Percentiles rank a stretch among this genome's conserved stretches.
phyloP scores from a whole-genome alignment of 2,113 vertebrate species.

The Cheirogaleus medius region DNA sequence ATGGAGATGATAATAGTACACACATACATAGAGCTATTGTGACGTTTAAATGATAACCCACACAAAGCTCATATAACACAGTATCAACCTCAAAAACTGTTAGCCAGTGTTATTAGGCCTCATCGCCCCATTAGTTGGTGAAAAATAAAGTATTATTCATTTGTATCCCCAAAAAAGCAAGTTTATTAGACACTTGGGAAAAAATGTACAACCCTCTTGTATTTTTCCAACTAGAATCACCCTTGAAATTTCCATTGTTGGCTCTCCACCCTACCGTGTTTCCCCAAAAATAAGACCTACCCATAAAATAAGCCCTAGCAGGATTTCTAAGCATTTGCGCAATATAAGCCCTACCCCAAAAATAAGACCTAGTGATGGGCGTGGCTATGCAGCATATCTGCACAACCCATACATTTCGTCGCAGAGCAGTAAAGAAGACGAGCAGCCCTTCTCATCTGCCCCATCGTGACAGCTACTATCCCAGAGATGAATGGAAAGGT shows the following conservation, averaged over 20 bases:
- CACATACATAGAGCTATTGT: not conserved
- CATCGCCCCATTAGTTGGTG: not conserved
- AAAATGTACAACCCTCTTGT: not conserved
- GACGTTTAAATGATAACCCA: not conserved
- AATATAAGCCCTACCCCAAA: too few relatives aligned
- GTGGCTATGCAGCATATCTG: too few relatives aligned
- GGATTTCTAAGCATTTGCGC: too few relatives aligned
- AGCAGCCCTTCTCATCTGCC: too few relatives aligned
- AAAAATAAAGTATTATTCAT: not conserved
- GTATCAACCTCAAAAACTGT: not conserved
- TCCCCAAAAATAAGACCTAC: too few relatives aligned
- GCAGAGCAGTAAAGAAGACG: too few relatives aligned
- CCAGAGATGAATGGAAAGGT: too few relatives aligned
- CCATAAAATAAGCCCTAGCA: too few relatives aligned
- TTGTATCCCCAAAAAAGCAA: slow-evolving; percentile 6
- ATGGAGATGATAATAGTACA: not conserved
- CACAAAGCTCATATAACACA: not conserved
- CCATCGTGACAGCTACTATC: too few relatives aligned
- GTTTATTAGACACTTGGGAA: not conserved
- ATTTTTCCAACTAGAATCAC: not conserved
- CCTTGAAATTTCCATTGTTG: not conserved
- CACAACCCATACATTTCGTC: too few relatives aligned
- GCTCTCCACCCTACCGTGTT: not conserved
- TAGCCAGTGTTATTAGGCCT: not conserved
- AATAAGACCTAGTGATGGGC: too few relatives aligned